Evolutionary conservation across 2,888 invertebrate species (phyloP), one percentile per base, ranked within the genome.

Genomic region (Pyrgus malvae): DNA sequence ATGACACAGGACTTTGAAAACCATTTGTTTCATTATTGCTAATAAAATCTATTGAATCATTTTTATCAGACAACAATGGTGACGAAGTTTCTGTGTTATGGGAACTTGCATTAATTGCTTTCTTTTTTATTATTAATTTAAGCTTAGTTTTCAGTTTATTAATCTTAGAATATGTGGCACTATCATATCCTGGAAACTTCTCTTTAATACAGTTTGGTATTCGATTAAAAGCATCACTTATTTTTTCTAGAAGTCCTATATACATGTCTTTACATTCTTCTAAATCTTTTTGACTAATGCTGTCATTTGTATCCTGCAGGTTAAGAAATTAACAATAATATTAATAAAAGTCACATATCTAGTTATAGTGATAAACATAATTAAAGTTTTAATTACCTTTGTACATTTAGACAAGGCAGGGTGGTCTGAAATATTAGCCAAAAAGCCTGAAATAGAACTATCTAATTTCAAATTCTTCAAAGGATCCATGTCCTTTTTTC

Each of bases 191-290:
- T 1, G 92, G 92, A 48, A 94, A 91, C 59, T 91, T 88, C 62
- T 91, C 87, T 60, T 93, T 91, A 33, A 93, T 90, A 59, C 90
- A 83, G 9, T 91, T 78, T 1, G 94, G 94, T 63, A 94, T 92
- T 78, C 91, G 91, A 63, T 93, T 92, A 61, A 94, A 91, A 0
- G 93, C 92, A 16, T 78, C 79, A 58, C 89, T 91, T 65, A 93
- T 92, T 77, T 92, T 94, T 66, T 94, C 93, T 66, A 94, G 76
- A 31, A 94, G 70, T 65, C 93, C 90, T 59, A 91, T 82, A 61
- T 94, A 92, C 58, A 92, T 84, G 48, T 81, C 78, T 73, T 91
- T 92, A 50, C 84, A 88, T 53, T 76, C 65, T 12, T 84, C 79
- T 56, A 66, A 67, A 9, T 83, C 72, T 63, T 66, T 56, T 12